phyloP scores from a whole-genome alignment of 2,797 vertebrate genomes.

The Bradypodion ventrale region DNA sequence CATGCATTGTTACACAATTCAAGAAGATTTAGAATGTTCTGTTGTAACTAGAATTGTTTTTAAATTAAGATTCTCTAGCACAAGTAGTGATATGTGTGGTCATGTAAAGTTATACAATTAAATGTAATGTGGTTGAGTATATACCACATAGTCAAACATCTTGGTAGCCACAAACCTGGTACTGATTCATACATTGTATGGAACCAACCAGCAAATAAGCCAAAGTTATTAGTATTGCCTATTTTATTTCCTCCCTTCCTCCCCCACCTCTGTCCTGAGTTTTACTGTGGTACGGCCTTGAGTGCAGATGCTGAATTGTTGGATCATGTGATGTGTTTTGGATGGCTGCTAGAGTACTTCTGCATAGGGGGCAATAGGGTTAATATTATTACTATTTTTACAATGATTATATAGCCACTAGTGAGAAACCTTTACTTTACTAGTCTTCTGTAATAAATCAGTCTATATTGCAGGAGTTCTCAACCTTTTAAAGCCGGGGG shows the following conservation, averaged over 20 bases:
- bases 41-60: neutral
- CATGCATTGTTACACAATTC: neutral
- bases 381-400: too few relatives aligned
- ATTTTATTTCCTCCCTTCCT: neutral
- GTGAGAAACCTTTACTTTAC: too few relatives aligned
- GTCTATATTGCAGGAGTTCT: too few relatives aligned
- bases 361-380: too few relatives aligned
- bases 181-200: neutral
- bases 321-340: neutral
- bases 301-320: neutral
- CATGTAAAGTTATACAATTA: too few relatives aligned
- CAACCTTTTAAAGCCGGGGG: too few relatives aligned
- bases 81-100: neutral
- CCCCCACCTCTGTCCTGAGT: neutral
- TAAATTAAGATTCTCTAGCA: neutral
- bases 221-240: neutral
- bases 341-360: neutral
- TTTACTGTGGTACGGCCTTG: neutral
- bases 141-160: neutral
- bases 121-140: neutral
- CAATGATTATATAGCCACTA: too few relatives aligned
- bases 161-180: neutral
- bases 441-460: too few relatives aligned
- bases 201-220: neutral
- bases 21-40: neutral